phyloP scores from a whole-genome alignment of 2,113 vertebrate species.

The Seriola rivoliana region DNA sequence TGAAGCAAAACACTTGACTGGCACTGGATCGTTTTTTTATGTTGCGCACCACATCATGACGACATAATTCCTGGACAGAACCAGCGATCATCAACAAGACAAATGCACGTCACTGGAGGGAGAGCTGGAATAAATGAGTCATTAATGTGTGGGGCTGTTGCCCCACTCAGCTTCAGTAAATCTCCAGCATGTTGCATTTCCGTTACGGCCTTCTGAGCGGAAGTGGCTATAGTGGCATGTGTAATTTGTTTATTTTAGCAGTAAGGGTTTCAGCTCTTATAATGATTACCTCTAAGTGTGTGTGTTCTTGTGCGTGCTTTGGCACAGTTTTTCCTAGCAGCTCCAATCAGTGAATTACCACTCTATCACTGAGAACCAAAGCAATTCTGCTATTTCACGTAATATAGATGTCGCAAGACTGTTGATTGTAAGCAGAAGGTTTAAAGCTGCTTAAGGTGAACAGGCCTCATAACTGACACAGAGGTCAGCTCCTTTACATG shows the following conservation, averaged over 20 bases:
- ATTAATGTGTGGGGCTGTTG: neutral
- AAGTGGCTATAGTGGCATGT: slow-evolving; percentile 16
- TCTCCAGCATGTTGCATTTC: neutral
- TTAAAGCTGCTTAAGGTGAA: neutral
- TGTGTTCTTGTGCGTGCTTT: slow-evolving; percentile 38
- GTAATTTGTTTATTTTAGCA: slow-evolving; percentile 65
- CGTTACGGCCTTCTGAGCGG: neutral
- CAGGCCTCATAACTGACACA: neutral
- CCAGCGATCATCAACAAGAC: neutral
- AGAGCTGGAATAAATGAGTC: slow-evolving; percentile 10
- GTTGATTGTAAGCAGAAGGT: slow-evolving; percentile 25
- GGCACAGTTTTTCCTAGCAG: slow-evolving; percentile 14
- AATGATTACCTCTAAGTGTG: slow-evolving; percentile 37
- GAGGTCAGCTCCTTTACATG: neutral
- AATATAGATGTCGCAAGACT: slow-evolving; percentile 47
- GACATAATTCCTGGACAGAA: neutral
- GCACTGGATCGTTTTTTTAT: neutral
- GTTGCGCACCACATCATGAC: neutral
- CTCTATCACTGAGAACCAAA: slow-evolving; percentile 7
- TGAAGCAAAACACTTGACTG: neutral
- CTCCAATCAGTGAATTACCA: slow-evolving; percentile 35
- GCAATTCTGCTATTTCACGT: slow-evolving; percentile 43
- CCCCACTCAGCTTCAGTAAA: slow-evolving; percentile 2
- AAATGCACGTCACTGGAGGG: slow-evolving; percentile 29
- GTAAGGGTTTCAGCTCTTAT: neutral